phyloP scores from a whole-genome alignment of 2,888 invertebrate genomes.

The Dichetophora obliterata region DNA sequence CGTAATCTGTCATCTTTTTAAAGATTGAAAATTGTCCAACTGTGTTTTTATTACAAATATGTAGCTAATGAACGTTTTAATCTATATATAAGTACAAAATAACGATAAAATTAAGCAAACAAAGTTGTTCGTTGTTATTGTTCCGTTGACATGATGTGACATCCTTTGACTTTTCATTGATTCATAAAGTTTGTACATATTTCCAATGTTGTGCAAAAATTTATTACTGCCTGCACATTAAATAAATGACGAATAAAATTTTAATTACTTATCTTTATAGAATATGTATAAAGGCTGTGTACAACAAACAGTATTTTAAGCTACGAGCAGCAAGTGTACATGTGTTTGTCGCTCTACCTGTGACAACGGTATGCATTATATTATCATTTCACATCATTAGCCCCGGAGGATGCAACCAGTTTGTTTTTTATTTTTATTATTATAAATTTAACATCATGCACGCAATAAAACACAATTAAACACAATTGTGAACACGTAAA shows the following conservation, averaged over 20 bases:
- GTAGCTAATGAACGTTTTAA: too few relatives aligned
- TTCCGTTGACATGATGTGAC: too few relatives aligned
- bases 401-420: constrained; percentile 43
- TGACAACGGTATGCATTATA: constrained; percentile 34
- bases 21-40: too few relatives aligned
- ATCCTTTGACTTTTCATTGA: too few relatives aligned
- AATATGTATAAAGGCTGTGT: too few relatives aligned
- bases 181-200: too few relatives aligned
- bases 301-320: background rate
- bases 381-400: constrained; percentile 41
- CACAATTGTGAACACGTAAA: background rate
- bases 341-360: constrained; percentile 25
- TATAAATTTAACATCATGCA: constrained; percentile 8
- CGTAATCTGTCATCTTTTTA: too few relatives aligned
- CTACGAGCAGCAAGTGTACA: background rate
- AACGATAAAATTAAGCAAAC: too few relatives aligned
- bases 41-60: too few relatives aligned
- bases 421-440: background rate
- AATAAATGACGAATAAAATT: background rate
- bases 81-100: too few relatives aligned
- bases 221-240: background rate
- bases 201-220: too few relatives aligned
- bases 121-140: too few relatives aligned
- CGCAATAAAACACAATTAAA: constrained; percentile 20
- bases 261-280: background rate